Evolutionary conservation across 1,140 invertebrate species (phyloP), one percentile per base, ranked within the genome.

Genomic region (Sogatella furcifera): DNA sequence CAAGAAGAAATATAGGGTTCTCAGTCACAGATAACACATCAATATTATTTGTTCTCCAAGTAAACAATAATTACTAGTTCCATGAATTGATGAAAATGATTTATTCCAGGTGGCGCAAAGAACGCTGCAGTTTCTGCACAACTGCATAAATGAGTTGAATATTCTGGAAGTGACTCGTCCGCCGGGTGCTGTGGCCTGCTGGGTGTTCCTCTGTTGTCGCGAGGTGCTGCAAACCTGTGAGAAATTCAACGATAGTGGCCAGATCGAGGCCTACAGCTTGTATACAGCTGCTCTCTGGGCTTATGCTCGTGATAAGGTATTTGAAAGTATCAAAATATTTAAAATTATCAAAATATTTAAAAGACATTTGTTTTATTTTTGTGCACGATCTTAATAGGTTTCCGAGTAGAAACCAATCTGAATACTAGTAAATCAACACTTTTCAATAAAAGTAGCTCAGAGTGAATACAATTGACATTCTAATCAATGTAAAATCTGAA

Each of bases 231-330:
- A 88, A 34, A 84, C 85, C 0, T 90, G 87, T 72, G 85, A 90
- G 63, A 69, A 76, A 19, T 79, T 77, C 63, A 83, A 81, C 66
- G 79, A 81, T 64, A 83, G 84, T 52, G 82, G 80, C 67, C 79
- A 80, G 73, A 79, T 79, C 61, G 84, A 88, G 69, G 82, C 86
- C 56, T 92, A 91, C 75, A 92, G 92, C 11, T 78, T 89, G 31
- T 87, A 92, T 69, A 95, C 92, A 52, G 93, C 94, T 15, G 86
- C 85, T 19, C 78, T 98, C 5, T 89, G 94, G 86, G 91, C 92
- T 65, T 87, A 94, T 73, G 91, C 93, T 61, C 87, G 92, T 70
- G 86, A 92, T 72, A 97, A 97, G 81, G 89, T 92, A 71, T 62
- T 52, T 10, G 2, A 4, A 28, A 4, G 2, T 28, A 28, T 28